A percentile compares a stretch with the other conserved stretches of the same genome.
phyloP scores from a whole-genome alignment of 2,797 vertebrate species.

The Melanotaenia boesemani region DNA sequence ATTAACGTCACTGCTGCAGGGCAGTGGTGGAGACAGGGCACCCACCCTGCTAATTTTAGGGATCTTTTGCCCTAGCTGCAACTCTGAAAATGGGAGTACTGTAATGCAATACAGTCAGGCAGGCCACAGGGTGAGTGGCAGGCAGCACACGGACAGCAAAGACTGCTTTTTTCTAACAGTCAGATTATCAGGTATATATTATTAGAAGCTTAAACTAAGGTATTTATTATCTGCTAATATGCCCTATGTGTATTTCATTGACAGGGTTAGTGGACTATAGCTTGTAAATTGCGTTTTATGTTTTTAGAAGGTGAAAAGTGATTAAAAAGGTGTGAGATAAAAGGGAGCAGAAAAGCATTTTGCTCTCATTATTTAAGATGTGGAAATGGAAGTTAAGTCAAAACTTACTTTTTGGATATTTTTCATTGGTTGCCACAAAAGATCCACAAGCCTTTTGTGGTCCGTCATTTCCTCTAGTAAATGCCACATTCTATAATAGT shows the following conservation, averaged over 20 bases:
- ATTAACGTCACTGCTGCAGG: conserved; percentile 79
- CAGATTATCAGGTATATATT: neutral
- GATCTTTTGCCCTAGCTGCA: conserved; percentile 67
- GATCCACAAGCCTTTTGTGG: conserved; percentile 14
- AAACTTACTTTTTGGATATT: neutral
- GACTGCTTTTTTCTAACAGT: conserved; percentile 32
- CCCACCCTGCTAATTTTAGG: conserved; percentile 82
- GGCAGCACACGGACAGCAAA: conserved; percentile 46
- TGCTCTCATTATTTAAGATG: neutral
- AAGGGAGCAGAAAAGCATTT: neutral
- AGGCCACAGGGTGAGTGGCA: conserved; percentile 55
- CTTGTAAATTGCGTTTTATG: conserved; percentile 2
- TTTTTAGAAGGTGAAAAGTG: neutral
- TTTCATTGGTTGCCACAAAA: neutral
- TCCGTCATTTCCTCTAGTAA: neutral
- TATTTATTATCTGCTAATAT: conserved; percentile 19
- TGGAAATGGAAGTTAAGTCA: neutral
- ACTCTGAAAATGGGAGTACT: conserved; percentile 72
- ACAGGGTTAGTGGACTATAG: neutral
- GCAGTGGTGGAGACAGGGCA: conserved; percentile 74
- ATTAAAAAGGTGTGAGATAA: neutral
- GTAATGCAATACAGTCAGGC: conserved; percentile 66
- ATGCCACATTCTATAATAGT: conserved; percentile 7
- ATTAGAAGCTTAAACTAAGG: conserved; percentile 1
- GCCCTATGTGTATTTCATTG: neutral